Conservation (phyloP, 2,888 invertebrate species). For the Calephelis perditalis region DNA sequence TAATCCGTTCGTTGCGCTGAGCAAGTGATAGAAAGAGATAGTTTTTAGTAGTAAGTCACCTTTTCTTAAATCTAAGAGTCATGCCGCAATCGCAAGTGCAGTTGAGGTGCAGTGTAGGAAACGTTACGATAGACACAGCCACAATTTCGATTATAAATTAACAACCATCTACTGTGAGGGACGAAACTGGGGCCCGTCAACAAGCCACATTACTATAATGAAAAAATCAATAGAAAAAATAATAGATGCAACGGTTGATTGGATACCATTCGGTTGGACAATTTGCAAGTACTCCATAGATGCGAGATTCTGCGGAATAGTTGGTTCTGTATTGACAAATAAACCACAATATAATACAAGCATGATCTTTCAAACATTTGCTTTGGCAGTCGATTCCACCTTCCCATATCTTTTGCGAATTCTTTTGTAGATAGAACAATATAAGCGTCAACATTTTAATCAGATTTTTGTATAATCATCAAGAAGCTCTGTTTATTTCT, state of each 20-base stretch:
- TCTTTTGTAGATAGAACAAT: background rate
- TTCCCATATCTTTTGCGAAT: conserved; percentile 26
- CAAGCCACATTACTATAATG: conserved; percentile 40
- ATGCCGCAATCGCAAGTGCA: conserved; percentile 57
- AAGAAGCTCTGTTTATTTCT: too few species aligned
- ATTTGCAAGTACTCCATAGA: conserved; percentile 76
- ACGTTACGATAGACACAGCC: conserved; percentile 68
- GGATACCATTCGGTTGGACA: conserved; percentile 75
- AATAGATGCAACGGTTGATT: conserved; percentile 59
- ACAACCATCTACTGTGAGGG: conserved; percentile 48
- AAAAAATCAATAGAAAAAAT: conserved; percentile 44
- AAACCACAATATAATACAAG: conserved; percentile 70
- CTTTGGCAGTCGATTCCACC: conserved; percentile 23
- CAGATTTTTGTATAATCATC: too few species aligned
- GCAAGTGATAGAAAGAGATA: conserved; percentile 66
- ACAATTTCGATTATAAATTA: conserved; percentile 60
- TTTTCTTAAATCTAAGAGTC: conserved; percentile 61
- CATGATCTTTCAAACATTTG: conserved; percentile 41
- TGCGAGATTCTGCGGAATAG: conserved; percentile 73
- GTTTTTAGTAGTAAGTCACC: conserved; percentile 88
- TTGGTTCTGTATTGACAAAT: conserved; percentile 74
- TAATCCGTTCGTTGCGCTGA: conserved; percentile 40
- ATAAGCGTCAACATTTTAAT: too few species aligned
- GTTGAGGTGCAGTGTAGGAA: conserved; percentile 44
- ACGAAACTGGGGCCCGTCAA: conserved; percentile 37